Evolutionary conservation across 2,113 vertebrate genomes (phyloP).

Genomic region (Origma solitaria): DNA sequence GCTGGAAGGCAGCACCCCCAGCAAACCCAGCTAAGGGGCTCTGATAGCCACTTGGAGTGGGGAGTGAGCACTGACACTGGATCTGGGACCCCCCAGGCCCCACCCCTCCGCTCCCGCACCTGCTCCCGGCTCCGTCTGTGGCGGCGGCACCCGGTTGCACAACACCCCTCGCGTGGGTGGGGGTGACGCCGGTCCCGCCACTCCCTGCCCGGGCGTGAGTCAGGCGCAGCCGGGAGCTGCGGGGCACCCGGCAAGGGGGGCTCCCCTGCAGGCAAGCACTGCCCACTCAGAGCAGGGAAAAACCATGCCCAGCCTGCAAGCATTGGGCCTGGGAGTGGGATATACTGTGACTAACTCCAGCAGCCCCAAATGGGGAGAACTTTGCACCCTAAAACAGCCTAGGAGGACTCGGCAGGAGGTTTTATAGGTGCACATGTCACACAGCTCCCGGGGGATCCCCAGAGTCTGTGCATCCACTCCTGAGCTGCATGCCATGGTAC

Average conservation of each 20-base stretch:
- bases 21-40: background rate
- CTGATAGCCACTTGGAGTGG: accelerated
- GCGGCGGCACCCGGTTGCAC: background rate
- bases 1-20: background rate
- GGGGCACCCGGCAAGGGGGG: background rate
- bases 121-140: background rate
- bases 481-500: accelerated
- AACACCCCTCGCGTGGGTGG: conserved; percentile 23
- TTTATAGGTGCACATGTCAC: background rate
- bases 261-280: background rate
- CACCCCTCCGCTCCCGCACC: background rate
- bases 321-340: background rate
- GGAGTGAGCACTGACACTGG: background rate
- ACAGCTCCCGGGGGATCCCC: background rate
- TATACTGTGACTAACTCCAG: background rate
- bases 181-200: background rate
- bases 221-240: background rate
- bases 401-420: background rate
- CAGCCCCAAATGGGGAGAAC: background rate
- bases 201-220: conserved; percentile 31
- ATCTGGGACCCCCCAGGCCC: background rate
- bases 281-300: background rate
- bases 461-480: accelerated
- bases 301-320: background rate
- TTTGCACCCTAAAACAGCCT: background rate